phyloP scores from a whole-genome alignment of 2,113 vertebrate genomes.

The Indicator maculatus region DNA sequence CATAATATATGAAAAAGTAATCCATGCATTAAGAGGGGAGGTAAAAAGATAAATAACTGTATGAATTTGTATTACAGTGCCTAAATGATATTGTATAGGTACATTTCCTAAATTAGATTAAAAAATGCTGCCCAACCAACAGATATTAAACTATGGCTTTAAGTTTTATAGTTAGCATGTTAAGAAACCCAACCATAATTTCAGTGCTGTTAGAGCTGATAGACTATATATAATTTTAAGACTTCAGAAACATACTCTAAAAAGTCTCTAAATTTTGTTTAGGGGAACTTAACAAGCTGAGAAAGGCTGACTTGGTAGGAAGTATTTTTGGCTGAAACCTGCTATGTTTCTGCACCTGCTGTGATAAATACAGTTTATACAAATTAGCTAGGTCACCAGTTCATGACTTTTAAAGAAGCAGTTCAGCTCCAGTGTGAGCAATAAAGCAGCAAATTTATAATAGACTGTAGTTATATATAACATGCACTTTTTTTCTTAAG shows the following conservation, averaged over 20 bases:
- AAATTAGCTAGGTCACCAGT: conserved; percentile 58
- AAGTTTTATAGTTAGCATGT: not conserved
- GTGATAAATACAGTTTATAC: conserved; percentile 55
- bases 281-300: not conserved
- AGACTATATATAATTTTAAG: not conserved
- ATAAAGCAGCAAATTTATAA: conserved; percentile 38
- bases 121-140: not conserved
- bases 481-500: conserved; percentile 6
- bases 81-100: not conserved
- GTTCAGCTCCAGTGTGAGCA: conserved; percentile 28
- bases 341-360: conserved; percentile 43
- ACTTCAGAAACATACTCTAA: not conserved
- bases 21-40: not conserved
- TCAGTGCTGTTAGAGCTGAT: not conserved
- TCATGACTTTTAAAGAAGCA: conserved; percentile 29
- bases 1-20: not conserved
- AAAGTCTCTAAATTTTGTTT: not conserved
- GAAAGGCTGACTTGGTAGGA: conserved; percentile 24
- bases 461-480: conserved; percentile 52
- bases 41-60: not conserved
- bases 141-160: not conserved
- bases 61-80: not conserved
- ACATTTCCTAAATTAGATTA: not conserved
- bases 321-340: conserved; percentile 50
- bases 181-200: conserved; percentile 8